phyloP scores from a whole-genome alignment of 2,888 invertebrate species.

The Acronicta psi region DNA sequence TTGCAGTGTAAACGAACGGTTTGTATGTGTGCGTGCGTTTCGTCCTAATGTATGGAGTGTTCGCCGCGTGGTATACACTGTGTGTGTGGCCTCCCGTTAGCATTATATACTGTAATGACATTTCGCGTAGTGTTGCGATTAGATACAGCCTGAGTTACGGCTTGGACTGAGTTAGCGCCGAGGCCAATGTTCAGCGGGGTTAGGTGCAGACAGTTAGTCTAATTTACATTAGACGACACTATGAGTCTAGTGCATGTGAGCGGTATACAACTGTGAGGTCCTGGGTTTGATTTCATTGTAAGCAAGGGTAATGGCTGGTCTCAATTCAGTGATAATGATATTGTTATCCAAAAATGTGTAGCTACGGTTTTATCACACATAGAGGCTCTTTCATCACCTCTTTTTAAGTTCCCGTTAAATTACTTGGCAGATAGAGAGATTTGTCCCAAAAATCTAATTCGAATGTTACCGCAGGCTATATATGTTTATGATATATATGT shows the following conservation, averaged over 20 bases:
- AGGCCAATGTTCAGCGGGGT: background rate
- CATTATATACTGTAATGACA: slow-evolving; percentile 33
- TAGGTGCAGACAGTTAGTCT: slow-evolving; percentile 9
- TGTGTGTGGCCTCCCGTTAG: slow-evolving; percentile 35
- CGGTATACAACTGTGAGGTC: background rate
- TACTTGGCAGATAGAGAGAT: no score
- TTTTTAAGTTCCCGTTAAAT: no score
- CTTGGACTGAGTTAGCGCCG: slow-evolving; percentile 3
- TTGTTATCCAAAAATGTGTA: no score
- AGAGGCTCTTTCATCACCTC: no score
- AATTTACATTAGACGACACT: background rate
- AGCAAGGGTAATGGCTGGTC: no score
- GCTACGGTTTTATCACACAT: no score
- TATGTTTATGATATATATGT: no score
- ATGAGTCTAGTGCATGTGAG: background rate
- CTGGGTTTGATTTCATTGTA: background rate
- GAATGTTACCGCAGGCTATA: no score
- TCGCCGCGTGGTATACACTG: background rate
- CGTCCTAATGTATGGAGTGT: background rate
- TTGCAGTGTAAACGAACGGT: no score
- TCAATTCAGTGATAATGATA: no score
- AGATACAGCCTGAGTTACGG: slow-evolving; percentile 22
- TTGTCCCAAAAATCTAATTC: no score
- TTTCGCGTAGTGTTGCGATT: slow-evolving; percentile 25
- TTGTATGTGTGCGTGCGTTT: no score